Conservation (phyloP, 2,113 vertebrate species). For the Psammodynastes pulverulentus region DNA sequence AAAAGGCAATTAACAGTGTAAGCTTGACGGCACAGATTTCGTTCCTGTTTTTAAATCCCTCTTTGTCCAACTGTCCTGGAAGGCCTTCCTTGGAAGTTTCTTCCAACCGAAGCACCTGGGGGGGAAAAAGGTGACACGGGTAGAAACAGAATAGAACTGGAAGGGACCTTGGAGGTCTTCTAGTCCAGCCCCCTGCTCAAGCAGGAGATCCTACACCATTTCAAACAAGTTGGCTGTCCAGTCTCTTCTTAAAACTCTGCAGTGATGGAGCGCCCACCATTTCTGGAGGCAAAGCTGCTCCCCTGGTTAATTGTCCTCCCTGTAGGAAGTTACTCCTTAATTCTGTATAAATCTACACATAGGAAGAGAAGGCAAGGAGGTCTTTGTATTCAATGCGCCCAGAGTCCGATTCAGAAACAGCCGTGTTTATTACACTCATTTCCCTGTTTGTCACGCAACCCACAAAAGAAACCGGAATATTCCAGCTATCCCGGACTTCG, state of each 20-base stretch:
- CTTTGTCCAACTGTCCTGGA: not conserved
- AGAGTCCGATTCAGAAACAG: not conserved
- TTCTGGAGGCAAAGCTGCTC: no score
- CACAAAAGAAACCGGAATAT: not conserved
- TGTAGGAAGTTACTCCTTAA: no score
- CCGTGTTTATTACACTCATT: not conserved
- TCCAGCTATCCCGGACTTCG: not conserved
- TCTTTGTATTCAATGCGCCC: not conserved
- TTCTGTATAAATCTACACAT: not conserved
- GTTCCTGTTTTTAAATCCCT: not conserved
- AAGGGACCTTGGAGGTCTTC: no score
- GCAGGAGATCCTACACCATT: no score
- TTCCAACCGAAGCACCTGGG: rapidly evolving
- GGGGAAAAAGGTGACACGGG: no score
- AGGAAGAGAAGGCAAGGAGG: not conserved
- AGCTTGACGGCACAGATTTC: not conserved
- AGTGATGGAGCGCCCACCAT: no score
- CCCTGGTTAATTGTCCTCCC: no score
- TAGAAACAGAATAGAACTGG: no score
- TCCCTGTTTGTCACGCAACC: not conserved
- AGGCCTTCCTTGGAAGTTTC: not conserved
- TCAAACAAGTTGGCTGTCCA: no score
- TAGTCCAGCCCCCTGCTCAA: no score
- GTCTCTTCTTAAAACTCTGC: no score
- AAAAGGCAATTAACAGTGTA: not conserved